These are phyloP conservation scores for Ichneumon xanthorius DNA, from an alignment of 2,888 invertebrate genomes.

Conservation along the genomic window DNA sequence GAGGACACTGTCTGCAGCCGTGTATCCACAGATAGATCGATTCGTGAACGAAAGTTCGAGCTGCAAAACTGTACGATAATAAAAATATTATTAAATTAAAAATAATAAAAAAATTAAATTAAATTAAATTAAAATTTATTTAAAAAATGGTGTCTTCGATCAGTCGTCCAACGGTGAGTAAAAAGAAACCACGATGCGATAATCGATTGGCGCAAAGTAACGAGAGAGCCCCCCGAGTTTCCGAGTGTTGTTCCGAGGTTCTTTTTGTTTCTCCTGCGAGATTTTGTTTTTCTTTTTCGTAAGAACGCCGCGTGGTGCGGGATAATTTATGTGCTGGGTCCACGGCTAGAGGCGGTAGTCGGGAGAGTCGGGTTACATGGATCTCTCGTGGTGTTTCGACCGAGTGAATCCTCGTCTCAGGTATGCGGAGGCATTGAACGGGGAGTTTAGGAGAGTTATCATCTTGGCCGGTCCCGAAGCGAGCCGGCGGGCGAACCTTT, in stretches of 20 bases:
- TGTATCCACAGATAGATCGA: slow-evolving; percentile 5
- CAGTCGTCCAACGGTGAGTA: slow-evolving; percentile 56
- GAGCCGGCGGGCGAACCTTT: slow-evolving; percentile 34
- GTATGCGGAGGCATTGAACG: slow-evolving; percentile 65
- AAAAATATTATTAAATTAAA: not conserved
- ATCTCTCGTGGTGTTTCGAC: not conserved
- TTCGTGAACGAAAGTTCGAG: not conserved
- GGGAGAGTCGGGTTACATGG: not conserved
- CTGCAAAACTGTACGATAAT: not conserved
- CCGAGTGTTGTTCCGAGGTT: not conserved
- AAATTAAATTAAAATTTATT: not conserved
- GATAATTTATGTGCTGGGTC: slow-evolving; percentile 2
- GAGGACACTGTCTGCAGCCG: slow-evolving; percentile 28
- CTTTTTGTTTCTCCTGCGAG: not conserved
- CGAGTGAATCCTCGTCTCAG: slow-evolving; percentile 51
- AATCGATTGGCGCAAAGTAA: not conserved
- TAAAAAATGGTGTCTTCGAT: slow-evolving; percentile 52
- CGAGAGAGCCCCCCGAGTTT: not conserved
- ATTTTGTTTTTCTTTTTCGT: not conserved
- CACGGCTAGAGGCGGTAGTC: not conserved
- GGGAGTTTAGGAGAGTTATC: slow-evolving; percentile 42
- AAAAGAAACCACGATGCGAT: not conserved
- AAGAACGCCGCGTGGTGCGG: slow-evolving; percentile 1
- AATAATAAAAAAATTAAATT: not conserved
- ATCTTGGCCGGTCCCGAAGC: slow-evolving; percentile 48